A percentile compares a stretch with the other conserved stretches of the same genome.
phyloP scores from a whole-genome alignment of 2,888 invertebrate genomes.

The Oscheius sp. region DNA sequence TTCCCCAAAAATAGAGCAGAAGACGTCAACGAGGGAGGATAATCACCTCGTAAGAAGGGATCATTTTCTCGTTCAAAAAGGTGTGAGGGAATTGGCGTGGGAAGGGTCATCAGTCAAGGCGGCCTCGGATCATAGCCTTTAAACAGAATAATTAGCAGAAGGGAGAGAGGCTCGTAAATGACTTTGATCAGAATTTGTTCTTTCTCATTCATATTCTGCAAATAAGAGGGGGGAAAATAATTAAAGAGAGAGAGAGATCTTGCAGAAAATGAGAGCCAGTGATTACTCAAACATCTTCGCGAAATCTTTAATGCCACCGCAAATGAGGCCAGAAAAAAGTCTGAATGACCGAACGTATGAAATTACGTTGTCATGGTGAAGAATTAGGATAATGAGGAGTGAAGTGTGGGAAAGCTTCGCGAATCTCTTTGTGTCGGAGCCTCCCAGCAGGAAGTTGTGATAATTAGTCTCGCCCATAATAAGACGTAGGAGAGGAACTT shows the following conservation, averaged over 20 bases:
- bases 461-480: conserved; percentile 1
- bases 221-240: too few species aligned
- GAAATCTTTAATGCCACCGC: background rate
- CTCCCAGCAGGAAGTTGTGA: conserved; percentile 22
- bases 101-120: background rate
- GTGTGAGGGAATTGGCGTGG: background rate
- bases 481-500: conserved; percentile 8
- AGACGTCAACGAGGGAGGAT: too few species aligned
- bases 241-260: too few species aligned
- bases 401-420: conserved; percentile 3
- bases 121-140: background rate
- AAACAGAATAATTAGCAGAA: background rate
- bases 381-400: background rate
- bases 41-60: background rate
- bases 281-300: too few species aligned
- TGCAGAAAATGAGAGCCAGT: too few species aligned
- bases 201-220: too few species aligned
- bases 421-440: background rate
- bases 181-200: too few species aligned
- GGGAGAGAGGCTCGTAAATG: background rate
- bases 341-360: background rate
- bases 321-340: background rate
- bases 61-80: background rate
- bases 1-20: too few species aligned
- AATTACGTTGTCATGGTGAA: conserved; percentile 2